A percentile compares a stretch with the other conserved stretches of the same genome.
These are phyloP conservation scores for Wiebesia pumilae DNA, from an alignment of 1,140 invertebrate species.

Conservation along the genomic window DNA sequence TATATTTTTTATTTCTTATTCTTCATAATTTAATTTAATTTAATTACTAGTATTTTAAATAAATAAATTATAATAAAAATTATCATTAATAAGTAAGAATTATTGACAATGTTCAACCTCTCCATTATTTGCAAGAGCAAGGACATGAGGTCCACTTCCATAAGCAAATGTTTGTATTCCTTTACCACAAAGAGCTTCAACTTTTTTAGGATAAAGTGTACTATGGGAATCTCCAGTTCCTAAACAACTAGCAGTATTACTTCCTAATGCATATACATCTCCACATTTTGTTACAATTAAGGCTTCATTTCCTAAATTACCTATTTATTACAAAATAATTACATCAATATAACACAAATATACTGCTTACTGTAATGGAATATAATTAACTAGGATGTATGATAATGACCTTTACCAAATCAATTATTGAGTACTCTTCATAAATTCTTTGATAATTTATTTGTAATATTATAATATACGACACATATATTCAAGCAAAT, in stretches of 20 bases:
- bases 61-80: slow-evolving; percentile 9
- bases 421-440: no score
- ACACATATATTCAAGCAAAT: no score
- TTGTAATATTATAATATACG: no score
- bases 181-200: slow-evolving; percentile 78
- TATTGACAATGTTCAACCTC: slow-evolving; percentile 32
- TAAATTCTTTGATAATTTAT: no score
- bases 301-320: slow-evolving; percentile 80
- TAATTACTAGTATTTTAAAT: neutral
- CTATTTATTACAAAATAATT: slow-evolving; percentile 58
- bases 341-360: neutral
- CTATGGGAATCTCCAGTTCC: slow-evolving; percentile 78
- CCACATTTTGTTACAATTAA: slow-evolving; percentile 79
- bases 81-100: neutral
- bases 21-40: neutral
- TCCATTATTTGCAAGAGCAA: slow-evolving; percentile 78
- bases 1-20: neutral
- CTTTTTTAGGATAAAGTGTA: slow-evolving; percentile 78
- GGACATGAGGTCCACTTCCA: slow-evolving; percentile 81
- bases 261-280: slow-evolving; percentile 80
- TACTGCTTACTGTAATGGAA: no score
- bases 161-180: slow-evolving; percentile 79
- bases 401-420: no score
- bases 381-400: no score
- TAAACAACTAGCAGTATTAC: slow-evolving; percentile 78